phyloP scores from a whole-genome alignment of 2,113 vertebrate genomes.

The Grallaria varia region DNA sequence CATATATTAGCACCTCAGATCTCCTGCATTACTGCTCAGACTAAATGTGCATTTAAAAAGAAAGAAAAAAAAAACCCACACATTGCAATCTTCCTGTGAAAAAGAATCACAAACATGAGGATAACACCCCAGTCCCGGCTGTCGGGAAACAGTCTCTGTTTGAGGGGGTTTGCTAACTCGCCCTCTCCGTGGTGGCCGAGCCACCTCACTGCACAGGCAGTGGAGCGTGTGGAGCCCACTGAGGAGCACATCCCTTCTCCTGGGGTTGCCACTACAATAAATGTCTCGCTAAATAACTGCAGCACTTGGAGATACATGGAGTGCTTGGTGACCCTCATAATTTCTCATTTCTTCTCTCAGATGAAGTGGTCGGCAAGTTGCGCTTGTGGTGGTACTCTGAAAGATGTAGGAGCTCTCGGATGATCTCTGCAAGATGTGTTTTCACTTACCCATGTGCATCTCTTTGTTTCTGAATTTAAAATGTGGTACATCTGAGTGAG shows the following conservation, averaged over 20 bases:
- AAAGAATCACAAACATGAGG: slow-evolving; percentile 65
- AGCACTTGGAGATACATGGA: background rate
- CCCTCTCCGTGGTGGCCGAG: background rate
- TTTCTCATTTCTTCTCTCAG: slow-evolving; percentile 61
- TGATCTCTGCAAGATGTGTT: slow-evolving; percentile 57
- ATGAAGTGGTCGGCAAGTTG: slow-evolving; percentile 37
- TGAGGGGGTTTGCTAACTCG: background rate
- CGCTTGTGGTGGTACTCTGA: slow-evolving; percentile 22
- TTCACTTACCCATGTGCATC: slow-evolving; percentile 59
- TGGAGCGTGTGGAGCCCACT: background rate
- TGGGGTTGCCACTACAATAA: background rate
- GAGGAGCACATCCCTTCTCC: background rate
- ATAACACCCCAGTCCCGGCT: slow-evolving; percentile 56
- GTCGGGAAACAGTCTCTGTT: slow-evolving; percentile 14
- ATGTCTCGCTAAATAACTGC: background rate
- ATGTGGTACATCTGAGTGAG: slow-evolving; percentile 51
- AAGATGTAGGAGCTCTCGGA: slow-evolving; percentile 27
- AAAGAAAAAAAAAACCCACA: slow-evolving; percentile 1
- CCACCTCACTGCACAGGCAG: slow-evolving; percentile 29
- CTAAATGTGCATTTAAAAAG: slow-evolving; percentile 66
- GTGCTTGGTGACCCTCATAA: slow-evolving; percentile 62
- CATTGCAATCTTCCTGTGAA: slow-evolving; percentile 63
- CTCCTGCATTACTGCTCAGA: slow-evolving; percentile 65
- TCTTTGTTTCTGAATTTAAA: slow-evolving; percentile 70
- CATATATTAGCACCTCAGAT: slow-evolving; percentile 67